phyloP scores from a whole-genome alignment of 2,113 vertebrate species.

The Podarcis cretensis region DNA sequence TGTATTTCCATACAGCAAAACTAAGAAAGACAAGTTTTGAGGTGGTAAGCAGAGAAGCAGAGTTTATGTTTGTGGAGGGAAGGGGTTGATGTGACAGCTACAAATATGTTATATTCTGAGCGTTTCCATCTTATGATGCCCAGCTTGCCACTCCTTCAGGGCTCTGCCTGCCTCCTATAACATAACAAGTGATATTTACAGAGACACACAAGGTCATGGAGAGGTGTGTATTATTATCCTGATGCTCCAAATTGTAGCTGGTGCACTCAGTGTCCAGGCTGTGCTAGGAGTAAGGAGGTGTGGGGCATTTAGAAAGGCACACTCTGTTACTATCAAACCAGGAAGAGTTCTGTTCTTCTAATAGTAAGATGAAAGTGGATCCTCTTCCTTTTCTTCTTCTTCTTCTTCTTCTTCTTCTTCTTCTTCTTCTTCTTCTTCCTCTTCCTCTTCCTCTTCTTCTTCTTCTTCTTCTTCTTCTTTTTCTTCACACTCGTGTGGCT shows the following conservation, averaged over 20 bases:
- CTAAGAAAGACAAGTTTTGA: background rate
- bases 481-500: background rate
- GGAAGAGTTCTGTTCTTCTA: background rate
- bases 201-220: too few relatives aligned
- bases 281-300: background rate
- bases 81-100: background rate
- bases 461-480: too few relatives aligned
- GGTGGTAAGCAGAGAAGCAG: background rate
- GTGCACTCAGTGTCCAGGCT: background rate
- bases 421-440: too few relatives aligned
- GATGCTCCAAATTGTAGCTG: background rate
- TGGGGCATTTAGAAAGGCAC: background rate
- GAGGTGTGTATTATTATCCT: background rate
- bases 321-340: background rate
- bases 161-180: background rate
- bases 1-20: background rate
- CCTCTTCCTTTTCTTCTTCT: background rate
- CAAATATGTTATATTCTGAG: background rate
- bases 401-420: too few relatives aligned
- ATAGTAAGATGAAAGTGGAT: background rate
- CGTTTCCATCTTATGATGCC: background rate
- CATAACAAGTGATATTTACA: background rate
- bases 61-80: background rate
- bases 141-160: background rate
- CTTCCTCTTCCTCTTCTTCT: too few relatives aligned